Percentiles rank a stretch among this genome's conserved stretches.
Conservation (phyloP, 2,113 vertebrate genomes). For the Eudyptes chrysolophus region DNA sequence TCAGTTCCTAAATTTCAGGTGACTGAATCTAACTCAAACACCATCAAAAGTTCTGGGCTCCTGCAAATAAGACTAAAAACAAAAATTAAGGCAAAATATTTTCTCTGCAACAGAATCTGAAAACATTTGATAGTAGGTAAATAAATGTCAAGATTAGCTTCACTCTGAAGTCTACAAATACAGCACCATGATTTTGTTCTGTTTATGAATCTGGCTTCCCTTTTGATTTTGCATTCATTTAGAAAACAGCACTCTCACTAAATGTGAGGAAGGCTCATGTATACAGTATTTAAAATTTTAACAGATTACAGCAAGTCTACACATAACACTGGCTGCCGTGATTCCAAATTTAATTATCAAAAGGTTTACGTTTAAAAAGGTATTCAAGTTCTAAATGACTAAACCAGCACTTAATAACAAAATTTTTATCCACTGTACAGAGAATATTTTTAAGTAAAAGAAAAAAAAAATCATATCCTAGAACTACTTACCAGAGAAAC, state of each 20-base stretch:
- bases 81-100: constrained; percentile 21
- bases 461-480: neutral
- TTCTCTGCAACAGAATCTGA: neutral
- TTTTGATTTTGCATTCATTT: constrained; percentile 1
- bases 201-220: neutral
- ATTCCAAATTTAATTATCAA: neutral
- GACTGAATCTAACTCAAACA: neutral
- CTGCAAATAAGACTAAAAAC: neutral
- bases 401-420: neutral
- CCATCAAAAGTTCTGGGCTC: neutral
- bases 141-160: neutral
- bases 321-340: neutral
- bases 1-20: neutral
- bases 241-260: neutral
- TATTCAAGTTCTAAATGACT: neutral
- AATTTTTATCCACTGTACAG: neutral
- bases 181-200: constrained; percentile 20
- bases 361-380: neutral
- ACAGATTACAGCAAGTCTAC: neutral
- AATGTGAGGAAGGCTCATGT: neutral
- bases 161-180: neutral
- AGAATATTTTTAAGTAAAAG: constrained; percentile 9
- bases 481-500: neutral
- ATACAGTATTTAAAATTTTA: neutral
- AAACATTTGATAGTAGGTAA: neutral